Percentiles rank a stretch among this genome's conserved stretches.
phyloP scores from a whole-genome alignment of 2,888 invertebrate species.

The Heteromyza rotundicornis region DNA sequence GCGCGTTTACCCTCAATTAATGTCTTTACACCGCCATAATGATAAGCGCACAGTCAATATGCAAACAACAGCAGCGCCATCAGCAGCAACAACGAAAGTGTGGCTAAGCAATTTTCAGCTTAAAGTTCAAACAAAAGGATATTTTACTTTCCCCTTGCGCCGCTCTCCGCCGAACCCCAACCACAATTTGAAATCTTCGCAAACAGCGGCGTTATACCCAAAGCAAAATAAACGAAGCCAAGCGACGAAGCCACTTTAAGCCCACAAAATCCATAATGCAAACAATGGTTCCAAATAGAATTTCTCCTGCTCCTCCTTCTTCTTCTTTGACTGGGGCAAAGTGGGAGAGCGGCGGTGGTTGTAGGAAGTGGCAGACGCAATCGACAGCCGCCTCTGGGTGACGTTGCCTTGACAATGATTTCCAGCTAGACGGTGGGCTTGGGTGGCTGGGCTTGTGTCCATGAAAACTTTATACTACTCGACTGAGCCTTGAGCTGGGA shows the following conservation, averaged over 20 bases:
- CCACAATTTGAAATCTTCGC: constrained; percentile 33
- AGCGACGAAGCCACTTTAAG: constrained; percentile 59
- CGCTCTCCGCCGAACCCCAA: not conserved
- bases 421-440: not conserved
- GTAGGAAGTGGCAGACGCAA: not conserved
- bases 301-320: too few species aligned
- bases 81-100: constrained; percentile 47
- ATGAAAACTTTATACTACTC: constrained; percentile 7
- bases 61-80: constrained; percentile 44
- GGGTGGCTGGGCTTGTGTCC: constrained; percentile 7
- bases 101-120: constrained; percentile 52
- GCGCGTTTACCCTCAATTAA: constrained; percentile 42
- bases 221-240: constrained; percentile 38
- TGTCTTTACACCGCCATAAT: constrained; percentile 43
- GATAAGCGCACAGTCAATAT: constrained; percentile 51
- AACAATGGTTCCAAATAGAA: constrained; percentile 56
- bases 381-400: not conserved
- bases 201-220: not conserved
- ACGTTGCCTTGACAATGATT: constrained; percentile 2
- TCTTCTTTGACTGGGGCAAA: constrained; percentile 36
- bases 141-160: constrained; percentile 16
- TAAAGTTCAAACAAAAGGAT: constrained; percentile 49
- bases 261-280: constrained; percentile 60
- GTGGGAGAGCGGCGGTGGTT: not conserved
- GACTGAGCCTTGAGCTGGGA: constrained; percentile 20